Evolutionary conservation across 2,888 invertebrate genomes (phyloP), one percentile per base, ranked within the genome.

Genomic region (Dendrolimus pini): DNA sequence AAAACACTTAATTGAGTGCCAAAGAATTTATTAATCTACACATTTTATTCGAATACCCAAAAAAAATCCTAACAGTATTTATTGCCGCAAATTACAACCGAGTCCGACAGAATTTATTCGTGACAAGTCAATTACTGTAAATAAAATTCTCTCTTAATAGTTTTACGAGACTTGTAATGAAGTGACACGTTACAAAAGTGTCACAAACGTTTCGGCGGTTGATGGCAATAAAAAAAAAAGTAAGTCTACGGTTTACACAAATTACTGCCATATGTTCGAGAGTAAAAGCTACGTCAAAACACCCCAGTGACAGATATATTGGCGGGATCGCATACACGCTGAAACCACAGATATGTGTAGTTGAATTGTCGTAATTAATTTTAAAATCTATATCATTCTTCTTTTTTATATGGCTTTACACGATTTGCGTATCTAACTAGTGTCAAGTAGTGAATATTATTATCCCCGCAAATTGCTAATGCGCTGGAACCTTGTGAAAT

Each of bases 271-370:
- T 78, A 75, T 87, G 88, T 80, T 80, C 62, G 72, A 72, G 78
- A 75, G 70, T 75, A 74, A 74, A 78, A 74, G 74, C 75, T 72
- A 78, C 77, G 80, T 85, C 86, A 83, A 85, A 89, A 87, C 82
- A 79, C 79, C 80, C 72, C 69, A 78, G 71, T 83, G 90, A 89
- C 87, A 89, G 89, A 89, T 88, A 84, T 89, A 89, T 83, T 81
- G 77, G 82, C 77, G 70, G 77, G 76, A 73, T 73, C 75, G 77
- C 78, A 77, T 76, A 72, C 71, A 71, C 69, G 76, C 74, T 73
- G 74, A 78, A 79, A 82, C 77, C 70, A 74, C 68, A 59, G 47
- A 47, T 30, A 30, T 6, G 30, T 30, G 30, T 6, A 30, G 6
- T 30, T 30, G 30, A 30, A 30, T 30, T 30, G 30, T 30, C 30